Evolutionary conservation across 2,113 vertebrate species (phyloP).

Genomic region (Meriones unguiculatus): DNA sequence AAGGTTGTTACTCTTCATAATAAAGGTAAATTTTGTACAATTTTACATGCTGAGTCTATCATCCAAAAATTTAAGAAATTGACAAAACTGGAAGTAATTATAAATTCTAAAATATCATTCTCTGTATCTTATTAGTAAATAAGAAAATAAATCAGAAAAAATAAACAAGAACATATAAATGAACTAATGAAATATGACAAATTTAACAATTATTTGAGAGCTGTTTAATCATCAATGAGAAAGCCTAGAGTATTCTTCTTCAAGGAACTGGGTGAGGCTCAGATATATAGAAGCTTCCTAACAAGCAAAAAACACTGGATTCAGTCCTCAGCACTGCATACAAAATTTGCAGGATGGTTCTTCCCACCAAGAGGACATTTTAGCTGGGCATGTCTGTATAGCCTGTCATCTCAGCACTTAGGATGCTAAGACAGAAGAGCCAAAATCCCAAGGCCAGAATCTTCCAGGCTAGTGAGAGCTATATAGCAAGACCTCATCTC

Average conservation of each 20-base stretch:
- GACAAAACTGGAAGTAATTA: not conserved
- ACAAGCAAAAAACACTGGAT: not conserved
- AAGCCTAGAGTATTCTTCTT: not conserved
- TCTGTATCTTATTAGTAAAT: not conserved
- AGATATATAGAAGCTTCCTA: not conserved
- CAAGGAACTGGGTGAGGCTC: not conserved
- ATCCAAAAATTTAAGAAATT: constrained; percentile 37
- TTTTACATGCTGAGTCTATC: not conserved
- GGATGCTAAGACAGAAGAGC: not conserved
- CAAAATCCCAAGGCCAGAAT: not conserved
- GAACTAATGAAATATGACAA: not conserved
- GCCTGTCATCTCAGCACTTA: not conserved
- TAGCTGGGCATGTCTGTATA: not conserved
- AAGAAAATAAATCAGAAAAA: constrained; percentile 15
- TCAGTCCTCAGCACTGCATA: not conserved
- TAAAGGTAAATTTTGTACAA: not conserved
- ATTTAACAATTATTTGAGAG: constrained; percentile 20
- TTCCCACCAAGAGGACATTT: not conserved
- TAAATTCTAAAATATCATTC: not conserved
- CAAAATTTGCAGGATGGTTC: not conserved
- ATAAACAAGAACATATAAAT: not conserved
- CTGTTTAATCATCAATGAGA: not conserved
- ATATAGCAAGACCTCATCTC: not conserved
- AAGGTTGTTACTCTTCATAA: not conserved
- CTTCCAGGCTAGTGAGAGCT: not conserved